Base-by-base conservation (phyloP, 2,113 vertebrate species). In the Fulmarus glacialis region DNA sequence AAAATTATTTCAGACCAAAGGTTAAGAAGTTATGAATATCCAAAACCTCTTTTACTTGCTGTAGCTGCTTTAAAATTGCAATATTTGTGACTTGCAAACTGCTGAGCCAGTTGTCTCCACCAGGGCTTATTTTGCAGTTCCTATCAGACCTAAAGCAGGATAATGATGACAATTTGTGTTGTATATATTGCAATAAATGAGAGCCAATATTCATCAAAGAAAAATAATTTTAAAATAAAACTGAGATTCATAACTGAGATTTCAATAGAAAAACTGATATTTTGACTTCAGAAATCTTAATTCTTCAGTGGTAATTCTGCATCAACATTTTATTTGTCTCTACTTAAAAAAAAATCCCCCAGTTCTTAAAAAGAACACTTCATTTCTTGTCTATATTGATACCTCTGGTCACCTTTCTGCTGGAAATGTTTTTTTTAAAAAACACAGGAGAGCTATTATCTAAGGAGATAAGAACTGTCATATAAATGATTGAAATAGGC, bases 391-490 rank as follows among this genome's bases (percentile, higher is more conserved):
- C 85, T 22, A 6, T 52, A 23, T 79, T 80, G 36, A 60, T 90
- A 40, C 0, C 0, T 80, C 36, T 90, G 82, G 75, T 81, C 75
- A 92, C 5, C 11, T 42, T 90, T 73, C 55, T 53, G 2, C 12
- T 72, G 7, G 14, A 92, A 90, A 68, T 38, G 1, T 40, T 47
- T 63, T 58, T 42, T 53, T 47, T 50, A 22, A 52, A 68, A 73
- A 70, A 36, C 5, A 62, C 21, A 43, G 9, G 24, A 77, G 7
- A 66, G 15, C 8, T 73, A 9, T 78, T 83, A 62, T 60, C 53
- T 92, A 34, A 73, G 59, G 26, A 94, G 42, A 47, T 67, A 89
- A 87, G 32, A 84, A 59, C 59, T 91, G 80, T 91, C 89, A 79
- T 38, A 47, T 53, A 48, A 84, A 56, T 70, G 36, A 91, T 87